These are phyloP conservation scores for Ammodytes marinus DNA, from an alignment of 2,113 vertebrate species.

Conservation along the genomic window DNA sequence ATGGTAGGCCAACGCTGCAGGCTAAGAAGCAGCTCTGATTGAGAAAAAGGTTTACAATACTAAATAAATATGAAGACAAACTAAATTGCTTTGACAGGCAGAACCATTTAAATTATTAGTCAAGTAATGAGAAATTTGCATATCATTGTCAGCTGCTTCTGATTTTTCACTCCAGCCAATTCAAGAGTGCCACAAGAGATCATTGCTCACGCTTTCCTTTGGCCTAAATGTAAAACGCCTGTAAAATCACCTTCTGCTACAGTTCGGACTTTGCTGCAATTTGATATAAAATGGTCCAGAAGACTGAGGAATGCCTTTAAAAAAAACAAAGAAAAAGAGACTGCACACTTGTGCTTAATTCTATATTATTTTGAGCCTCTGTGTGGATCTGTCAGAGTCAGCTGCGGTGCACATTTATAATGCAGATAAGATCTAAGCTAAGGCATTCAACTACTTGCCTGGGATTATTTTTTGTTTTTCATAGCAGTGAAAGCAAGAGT, in stretches of 20 bases:
- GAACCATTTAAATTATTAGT: not conserved
- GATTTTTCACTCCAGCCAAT: slow-evolving; percentile 22
- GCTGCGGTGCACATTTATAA: slow-evolving; percentile 73
- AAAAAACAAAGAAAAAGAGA: slow-evolving; percentile 30
- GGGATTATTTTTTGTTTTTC: slow-evolving; percentile 50
- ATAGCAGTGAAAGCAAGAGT: slow-evolving; percentile 37
- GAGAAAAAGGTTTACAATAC: slow-evolving; percentile 3
- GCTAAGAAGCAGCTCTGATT: slow-evolving; percentile 20
- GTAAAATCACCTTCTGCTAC: slow-evolving; percentile 36
- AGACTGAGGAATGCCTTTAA: slow-evolving; percentile 39
- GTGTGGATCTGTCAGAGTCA: slow-evolving; percentile 65
- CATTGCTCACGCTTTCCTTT: slow-evolving; percentile 26
- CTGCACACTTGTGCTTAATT: slow-evolving; percentile 61
- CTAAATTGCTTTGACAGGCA: slow-evolving; percentile 7
- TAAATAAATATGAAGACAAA: slow-evolving; percentile 3
- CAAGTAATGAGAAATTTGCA: not conserved
- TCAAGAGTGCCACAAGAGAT: slow-evolving; percentile 36
- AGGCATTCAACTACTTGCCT: slow-evolving; percentile 54
- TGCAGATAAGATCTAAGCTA: slow-evolving; percentile 76
- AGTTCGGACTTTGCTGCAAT: slow-evolving; percentile 12
- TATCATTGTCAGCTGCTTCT: slow-evolving; percentile 14
- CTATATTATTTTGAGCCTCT: slow-evolving; percentile 55
- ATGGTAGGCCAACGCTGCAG: not conserved
- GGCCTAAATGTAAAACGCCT: slow-evolving; percentile 55
- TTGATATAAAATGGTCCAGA: slow-evolving; percentile 44